Evolutionary conservation across 2,888 invertebrate species (phyloP), one percentile per base, ranked within the genome.

Genomic region (Anoncus sp.): DNA sequence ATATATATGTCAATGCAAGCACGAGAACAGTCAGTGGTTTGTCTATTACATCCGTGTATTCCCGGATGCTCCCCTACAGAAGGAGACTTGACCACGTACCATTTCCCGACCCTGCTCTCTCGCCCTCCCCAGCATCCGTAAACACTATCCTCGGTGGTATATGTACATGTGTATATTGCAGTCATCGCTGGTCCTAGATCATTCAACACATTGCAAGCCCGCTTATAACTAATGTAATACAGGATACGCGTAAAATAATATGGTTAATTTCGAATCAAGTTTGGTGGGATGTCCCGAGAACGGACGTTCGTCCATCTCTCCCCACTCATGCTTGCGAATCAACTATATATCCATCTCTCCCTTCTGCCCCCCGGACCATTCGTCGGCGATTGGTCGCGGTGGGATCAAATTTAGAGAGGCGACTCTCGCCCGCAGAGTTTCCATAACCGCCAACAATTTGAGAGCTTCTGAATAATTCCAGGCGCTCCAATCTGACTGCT

Each of bases 401-500:
- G 73, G 66, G 75, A 79, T 75, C 69, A 79, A 76, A 75, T 72
- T 77, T 66, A 43, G 57, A 60, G 62, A 49, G 74, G 62, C n/a
- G n/a, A n/a, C 60, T 73, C 69, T 67, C 69, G 72, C 78, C 77
- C 83, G 83, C 85, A 86, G 87, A 86, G 85, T 86, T 84, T 86
- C 87, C 85, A 85, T 85, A 86, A 89, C 88, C 89, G 83, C 88
- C 87, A 89, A 89, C 88, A 88, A 88, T 88, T 89, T 87, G 84
- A 87, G 85, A 87, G 85, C 87, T 88, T 85, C 88, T 88, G 88
- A 88, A 89, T 89, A 89, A 89, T 89, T 89, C 88, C 87, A 85
- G 85, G 85, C 89, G 86, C 86, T 89, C 88, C 88, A 86, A 89
- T 89, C 89, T 89, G 88, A 89, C 89, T 89, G 86, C 87, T 87